These are phyloP conservation scores for Etheostoma nigrum DNA, from an alignment of 2,797 vertebrate species.

Conservation along the genomic window DNA sequence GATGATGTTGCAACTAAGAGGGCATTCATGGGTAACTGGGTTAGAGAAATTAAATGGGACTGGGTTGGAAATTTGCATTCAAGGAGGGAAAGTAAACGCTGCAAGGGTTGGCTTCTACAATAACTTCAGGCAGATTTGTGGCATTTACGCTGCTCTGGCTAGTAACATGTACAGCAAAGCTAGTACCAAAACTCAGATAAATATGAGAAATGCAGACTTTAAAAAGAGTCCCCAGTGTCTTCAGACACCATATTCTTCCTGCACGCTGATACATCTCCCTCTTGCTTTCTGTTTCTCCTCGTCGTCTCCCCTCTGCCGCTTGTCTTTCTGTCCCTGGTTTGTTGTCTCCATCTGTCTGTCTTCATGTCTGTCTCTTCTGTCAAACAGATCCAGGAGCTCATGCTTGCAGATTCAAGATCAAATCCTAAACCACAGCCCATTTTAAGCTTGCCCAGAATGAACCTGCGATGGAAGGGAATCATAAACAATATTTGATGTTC, in stretches of 20 bases:
- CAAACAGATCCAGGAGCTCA: slow-evolving; percentile 60
- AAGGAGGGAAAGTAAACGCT: slow-evolving; percentile 54
- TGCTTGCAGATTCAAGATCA: slow-evolving; percentile 66
- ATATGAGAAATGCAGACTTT: slow-evolving; percentile 60
- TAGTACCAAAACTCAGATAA: slow-evolving; percentile 60
- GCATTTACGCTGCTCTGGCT: slow-evolving; percentile 49
- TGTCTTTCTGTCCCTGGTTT: slow-evolving; percentile 48
- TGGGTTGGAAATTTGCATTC: slow-evolving; percentile 57
- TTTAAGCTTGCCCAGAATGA: slow-evolving; percentile 72
- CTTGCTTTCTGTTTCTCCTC: slow-evolving; percentile 5
- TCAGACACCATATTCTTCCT: slow-evolving; percentile 47
- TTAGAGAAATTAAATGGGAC: slow-evolving; percentile 72
- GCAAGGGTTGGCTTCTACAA: slow-evolving; percentile 58
- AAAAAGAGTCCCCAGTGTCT: slow-evolving; percentile 62
- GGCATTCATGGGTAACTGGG: slow-evolving; percentile 73
- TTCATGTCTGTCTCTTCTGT: slow-evolving; percentile 63
- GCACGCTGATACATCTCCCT: slow-evolving; percentile 40
- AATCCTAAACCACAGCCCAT: slow-evolving; percentile 67
- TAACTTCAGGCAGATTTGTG: slow-evolving; percentile 56
- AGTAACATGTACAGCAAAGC: slow-evolving; percentile 30
- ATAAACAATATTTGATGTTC: slow-evolving; percentile 80
- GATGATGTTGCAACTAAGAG: slow-evolving; percentile 72
- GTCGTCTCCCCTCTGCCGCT: slow-evolving; percentile 29
- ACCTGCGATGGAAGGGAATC: slow-evolving; percentile 68
- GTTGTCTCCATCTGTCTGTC: slow-evolving; percentile 65